These are phyloP conservation scores for Macroglossus sobrinus DNA, from an alignment of 2,113 vertebrate genomes.

Conservation along the genomic window DNA sequence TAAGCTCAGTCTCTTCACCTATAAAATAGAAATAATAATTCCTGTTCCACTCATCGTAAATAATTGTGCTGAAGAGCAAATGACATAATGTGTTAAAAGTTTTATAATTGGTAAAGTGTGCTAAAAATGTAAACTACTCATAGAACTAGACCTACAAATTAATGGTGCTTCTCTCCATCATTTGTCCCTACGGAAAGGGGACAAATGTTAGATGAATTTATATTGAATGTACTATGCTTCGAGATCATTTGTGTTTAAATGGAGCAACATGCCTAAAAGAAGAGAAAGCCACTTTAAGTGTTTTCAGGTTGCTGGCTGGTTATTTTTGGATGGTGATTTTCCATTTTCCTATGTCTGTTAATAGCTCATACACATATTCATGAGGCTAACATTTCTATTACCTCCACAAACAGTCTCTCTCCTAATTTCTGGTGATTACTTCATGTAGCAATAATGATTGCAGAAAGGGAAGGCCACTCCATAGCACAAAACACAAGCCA, in stretches of 20 bases:
- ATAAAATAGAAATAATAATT: not conserved
- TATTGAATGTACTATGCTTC: not conserved
- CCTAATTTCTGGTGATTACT: not conserved
- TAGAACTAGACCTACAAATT: slow-evolving; percentile 10
- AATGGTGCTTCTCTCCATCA: not conserved
- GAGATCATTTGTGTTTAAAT: not conserved
- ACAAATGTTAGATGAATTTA: not conserved
- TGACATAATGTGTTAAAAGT: not conserved
- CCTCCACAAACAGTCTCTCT: not conserved
- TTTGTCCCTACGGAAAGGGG: not conserved
- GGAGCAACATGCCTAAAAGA: not conserved
- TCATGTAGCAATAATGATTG: not conserved
- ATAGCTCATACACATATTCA: not conserved
- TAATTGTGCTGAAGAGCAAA: not conserved
- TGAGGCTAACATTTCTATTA: not conserved
- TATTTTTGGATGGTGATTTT: not conserved
- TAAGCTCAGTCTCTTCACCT: not conserved
- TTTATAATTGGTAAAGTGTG: not conserved
- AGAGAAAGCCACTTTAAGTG: not conserved
- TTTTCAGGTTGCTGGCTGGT: not conserved
- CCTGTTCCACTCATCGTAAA: not conserved
- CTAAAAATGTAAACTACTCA: not conserved
- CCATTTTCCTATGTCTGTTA: not conserved
- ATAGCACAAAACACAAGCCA: not conserved
- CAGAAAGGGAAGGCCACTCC: not conserved